Evolutionary conservation across 2,888 invertebrate genomes (phyloP).

Genomic region (Steinernema hermaphroditum): DNA sequence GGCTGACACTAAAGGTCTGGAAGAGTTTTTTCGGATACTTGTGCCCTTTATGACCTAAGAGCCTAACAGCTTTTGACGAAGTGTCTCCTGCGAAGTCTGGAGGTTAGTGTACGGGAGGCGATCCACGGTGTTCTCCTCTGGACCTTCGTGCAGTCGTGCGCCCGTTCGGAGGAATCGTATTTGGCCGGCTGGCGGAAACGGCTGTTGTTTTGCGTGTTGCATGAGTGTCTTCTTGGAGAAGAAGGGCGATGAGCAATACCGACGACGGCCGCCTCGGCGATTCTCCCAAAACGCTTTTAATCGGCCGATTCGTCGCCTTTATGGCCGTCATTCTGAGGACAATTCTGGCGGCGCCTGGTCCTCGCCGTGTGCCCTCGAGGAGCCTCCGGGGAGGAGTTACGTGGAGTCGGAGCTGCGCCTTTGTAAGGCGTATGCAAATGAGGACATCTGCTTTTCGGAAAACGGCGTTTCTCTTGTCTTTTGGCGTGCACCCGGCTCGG

Average conservation of each 20-base stretch:
- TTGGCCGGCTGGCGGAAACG: no score
- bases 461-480: background rate
- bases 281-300: constrained; percentile 29
- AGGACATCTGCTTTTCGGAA: constrained; percentile 10
- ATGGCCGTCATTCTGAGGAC: background rate
- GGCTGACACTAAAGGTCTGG: no score
- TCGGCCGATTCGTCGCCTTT: background rate
- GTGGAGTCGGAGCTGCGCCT: background rate
- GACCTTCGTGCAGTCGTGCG: no score
- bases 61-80: no score
- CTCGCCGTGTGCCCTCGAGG: background rate
- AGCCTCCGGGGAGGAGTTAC: background rate
- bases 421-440: constrained; percentile 14
- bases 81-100: no score
- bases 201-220: background rate
- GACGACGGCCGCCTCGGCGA: background rate
- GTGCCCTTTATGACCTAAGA: no score
- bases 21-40: no score
- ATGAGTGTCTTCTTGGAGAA: background rate
- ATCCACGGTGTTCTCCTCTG: no score
- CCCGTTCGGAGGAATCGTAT: no score
- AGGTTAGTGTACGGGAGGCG: no score
- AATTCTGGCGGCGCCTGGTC: background rate
- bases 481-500: background rate
- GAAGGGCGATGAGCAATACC: constrained; percentile 5